phyloP scores from a whole-genome alignment of 2,113 vertebrate species.

The Geococcyx californianus region DNA sequence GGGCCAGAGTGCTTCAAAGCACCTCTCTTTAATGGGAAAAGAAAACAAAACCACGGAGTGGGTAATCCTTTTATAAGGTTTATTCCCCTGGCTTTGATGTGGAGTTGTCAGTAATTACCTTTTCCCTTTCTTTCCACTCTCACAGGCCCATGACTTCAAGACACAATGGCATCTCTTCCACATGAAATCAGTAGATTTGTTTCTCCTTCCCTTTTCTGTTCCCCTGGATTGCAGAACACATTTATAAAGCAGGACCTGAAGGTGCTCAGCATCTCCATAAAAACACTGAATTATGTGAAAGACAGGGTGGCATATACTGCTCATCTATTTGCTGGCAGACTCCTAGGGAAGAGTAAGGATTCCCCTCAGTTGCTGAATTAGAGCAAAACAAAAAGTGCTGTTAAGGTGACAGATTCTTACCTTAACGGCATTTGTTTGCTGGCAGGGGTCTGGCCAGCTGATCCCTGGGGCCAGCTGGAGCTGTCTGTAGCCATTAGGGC shows the following conservation, averaged over 20 bases:
- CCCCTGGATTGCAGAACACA: background rate
- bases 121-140: constrained; percentile 2
- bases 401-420: background rate
- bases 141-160: background rate
- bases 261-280: background rate
- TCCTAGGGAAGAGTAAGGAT: background rate
- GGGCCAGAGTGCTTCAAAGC: background rate
- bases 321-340: background rate
- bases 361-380: background rate
- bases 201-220: background rate
- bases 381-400: background rate
- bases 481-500: background rate
- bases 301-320: background rate
- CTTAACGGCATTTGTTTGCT: background rate
- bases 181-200: background rate
- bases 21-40: background rate
- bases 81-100: constrained; percentile 32
- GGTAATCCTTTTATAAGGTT: constrained; percentile 12
- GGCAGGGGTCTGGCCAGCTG: background rate
- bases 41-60: background rate
- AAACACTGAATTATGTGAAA: background rate
- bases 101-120: background rate
- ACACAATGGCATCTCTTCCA: background rate
- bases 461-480: background rate
- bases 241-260: background rate